Evolutionary conservation across 2,797 vertebrate genomes (phyloP).

Genomic region (Schizothorax lantsangensis): DNA sequence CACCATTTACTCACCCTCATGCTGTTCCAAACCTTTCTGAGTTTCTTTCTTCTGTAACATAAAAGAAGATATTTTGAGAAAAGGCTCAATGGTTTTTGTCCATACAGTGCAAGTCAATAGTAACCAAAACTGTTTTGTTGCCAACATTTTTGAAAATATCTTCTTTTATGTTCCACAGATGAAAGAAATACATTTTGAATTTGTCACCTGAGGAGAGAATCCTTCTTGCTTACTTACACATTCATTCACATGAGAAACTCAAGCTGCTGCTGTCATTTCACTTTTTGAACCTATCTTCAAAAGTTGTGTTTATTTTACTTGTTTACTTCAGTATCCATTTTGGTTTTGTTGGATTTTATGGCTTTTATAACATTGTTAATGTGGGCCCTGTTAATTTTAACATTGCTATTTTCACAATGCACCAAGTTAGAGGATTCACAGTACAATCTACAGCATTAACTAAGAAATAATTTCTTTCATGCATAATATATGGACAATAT

Average conservation of each 20-base stretch:
- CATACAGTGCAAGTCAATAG: background rate
- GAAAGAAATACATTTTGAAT: background rate
- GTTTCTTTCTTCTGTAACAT: background rate
- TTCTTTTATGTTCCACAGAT: background rate
- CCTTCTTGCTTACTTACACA: background rate
- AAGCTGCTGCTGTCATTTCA: background rate
- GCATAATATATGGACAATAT: background rate
- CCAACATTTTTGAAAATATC: background rate
- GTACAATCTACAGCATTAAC: background rate
- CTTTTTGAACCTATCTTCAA: background rate
- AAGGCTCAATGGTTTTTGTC: background rate
- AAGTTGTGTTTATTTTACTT: background rate
- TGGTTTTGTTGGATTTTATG: background rate
- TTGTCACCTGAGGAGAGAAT: background rate
- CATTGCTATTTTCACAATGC: background rate
- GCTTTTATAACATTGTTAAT: background rate
- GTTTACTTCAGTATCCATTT: background rate
- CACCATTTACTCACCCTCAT: background rate
- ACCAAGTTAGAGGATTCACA: background rate
- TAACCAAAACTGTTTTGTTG: slow-evolving; percentile 5
- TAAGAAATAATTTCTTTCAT: background rate
- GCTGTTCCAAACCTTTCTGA: background rate
- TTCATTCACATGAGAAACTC: background rate
- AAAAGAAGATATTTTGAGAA: background rate
- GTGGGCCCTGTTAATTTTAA: background rate